Base-by-base conservation (phyloP, 1,140 invertebrate genomes). In the Elysia chlorotica region DNA sequence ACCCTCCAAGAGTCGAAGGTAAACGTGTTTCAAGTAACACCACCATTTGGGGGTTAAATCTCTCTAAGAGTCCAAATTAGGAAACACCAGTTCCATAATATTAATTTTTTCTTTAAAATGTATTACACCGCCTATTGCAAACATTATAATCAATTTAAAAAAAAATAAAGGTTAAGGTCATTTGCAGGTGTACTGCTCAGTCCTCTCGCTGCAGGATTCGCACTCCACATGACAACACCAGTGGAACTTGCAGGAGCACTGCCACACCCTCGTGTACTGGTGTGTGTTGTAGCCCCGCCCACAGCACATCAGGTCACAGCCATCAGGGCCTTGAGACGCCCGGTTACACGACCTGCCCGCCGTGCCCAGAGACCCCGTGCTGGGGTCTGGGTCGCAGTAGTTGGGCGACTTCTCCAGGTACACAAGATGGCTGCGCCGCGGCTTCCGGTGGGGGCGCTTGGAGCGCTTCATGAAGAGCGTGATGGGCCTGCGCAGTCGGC, bases 321-420 rank as follows among this genome's bases (percentile, higher is more conserved):
- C 87, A 65, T 88, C 85, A n/a, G 84, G 80, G 3, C 78, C 84
- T 53, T 75, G 76, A 14, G 86, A 87, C 14, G 84, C 86, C 57
- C 84, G 79, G 74, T 89, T 90, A 78, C 90, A 90, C 28, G 74
- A 79, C 56, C 89, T 78, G 5, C 83, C 86, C 33, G 81, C 80
- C n/a, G 87, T 88, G n/a, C 87, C 87, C 28, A 86, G 71, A 2
- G 85, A 86, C 36, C 85, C 85, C 3, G 78, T 82, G n/a, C 56
- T 65, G 17, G 91, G 80, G 86, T 97, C 93, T 25, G 79, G 91
- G 85, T 97, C 95, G 86, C 97, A 99, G 87, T 97, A 99, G 83
- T 96, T 95, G 1, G 96, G 96, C 41, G 96, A 97, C 57, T 91
- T 88, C 82, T 97, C 93, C 77, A 98, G 88, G 88, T 91, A 98